These are phyloP conservation scores for Plecturocebus donacophilus DNA, from an alignment of 2,113 vertebrate species.

Conservation along the genomic window DNA sequence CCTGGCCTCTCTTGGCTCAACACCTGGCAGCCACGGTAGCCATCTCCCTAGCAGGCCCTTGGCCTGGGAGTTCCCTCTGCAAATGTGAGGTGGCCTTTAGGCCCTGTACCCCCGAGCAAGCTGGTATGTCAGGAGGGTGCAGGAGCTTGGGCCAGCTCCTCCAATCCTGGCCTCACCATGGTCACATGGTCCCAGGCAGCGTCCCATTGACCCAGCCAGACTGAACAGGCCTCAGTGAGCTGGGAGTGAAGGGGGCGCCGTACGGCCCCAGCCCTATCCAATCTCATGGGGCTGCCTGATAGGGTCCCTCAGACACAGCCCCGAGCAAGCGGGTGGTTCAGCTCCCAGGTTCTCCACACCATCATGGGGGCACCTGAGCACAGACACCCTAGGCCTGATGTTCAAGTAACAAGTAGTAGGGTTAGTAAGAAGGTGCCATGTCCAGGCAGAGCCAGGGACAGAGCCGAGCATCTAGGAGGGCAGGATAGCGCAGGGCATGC, in stretches of 20 bases:
- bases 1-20: background rate
- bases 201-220: background rate
- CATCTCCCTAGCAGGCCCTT: background rate
- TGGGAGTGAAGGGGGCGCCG: too few species aligned
- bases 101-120: accelerated
- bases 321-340: background rate
- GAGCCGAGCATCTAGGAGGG: slow-evolving; percentile 28
- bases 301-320: background rate
- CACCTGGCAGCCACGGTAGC: too few species aligned
- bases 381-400: background rate
- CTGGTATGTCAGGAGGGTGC: background rate
- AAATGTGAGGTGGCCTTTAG: background rate
- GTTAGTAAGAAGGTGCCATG: slow-evolving; percentile 55
- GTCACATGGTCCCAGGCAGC: background rate
- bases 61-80: background rate
- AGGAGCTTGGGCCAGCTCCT: background rate
- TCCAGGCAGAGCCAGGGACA: slow-evolving; percentile 24
- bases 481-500: slow-evolving; percentile 14
- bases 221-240: background rate
- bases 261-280: background rate
- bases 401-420: background rate
- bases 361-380: background rate
- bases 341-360: background rate
- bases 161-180: background rate
- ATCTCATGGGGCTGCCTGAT: background rate